Percentiles rank a stretch among this genome's conserved stretches.
Evolutionary conservation across 2,888 invertebrate genomes (phyloP).

Genomic region (Hypselothyrea guttata): DNA sequence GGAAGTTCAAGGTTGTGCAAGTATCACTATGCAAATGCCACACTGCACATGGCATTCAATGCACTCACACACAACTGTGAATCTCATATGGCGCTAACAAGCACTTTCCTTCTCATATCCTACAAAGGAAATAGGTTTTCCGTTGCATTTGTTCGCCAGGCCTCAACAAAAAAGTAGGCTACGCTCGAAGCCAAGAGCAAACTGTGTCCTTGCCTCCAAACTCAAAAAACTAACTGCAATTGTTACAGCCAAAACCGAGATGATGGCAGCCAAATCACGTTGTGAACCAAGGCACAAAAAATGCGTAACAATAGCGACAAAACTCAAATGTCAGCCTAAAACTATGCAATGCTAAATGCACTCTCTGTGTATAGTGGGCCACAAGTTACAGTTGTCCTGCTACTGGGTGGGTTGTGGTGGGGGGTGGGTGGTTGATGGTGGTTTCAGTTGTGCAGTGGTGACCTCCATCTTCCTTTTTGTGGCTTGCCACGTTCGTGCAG

Average conservation of each 20-base stretch:
- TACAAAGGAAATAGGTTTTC: slow-evolving; percentile 69
- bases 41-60: slow-evolving; percentile 4
- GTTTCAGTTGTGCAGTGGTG: slow-evolving; percentile 18
- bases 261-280: slow-evolving; percentile 33
- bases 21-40: slow-evolving; percentile 39
- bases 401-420: no score
- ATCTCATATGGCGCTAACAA: slow-evolving; percentile 57
- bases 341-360: slow-evolving; percentile 36
- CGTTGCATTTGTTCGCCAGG: slow-evolving; percentile 59
- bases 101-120: slow-evolving; percentile 70
- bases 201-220: slow-evolving; percentile 20
- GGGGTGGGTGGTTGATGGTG: slow-evolving; percentile 6
- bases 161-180: slow-evolving; percentile 24
- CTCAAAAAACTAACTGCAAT: slow-evolving; percentile 1
- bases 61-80: slow-evolving; percentile 10
- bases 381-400: not conserved
- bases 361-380: not conserved
- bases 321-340: slow-evolving; percentile 38
- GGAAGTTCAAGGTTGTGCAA: slow-evolving; percentile 64
- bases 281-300: slow-evolving; percentile 35
- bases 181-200: not conserved
- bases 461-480: slow-evolving; percentile 24
- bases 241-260: not conserved
- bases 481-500: slow-evolving; percentile 7
- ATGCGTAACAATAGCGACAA: slow-evolving; percentile 49